Base-by-base conservation (phyloP, 1,140 invertebrate genomes). In the Pissodes strobi region DNA sequence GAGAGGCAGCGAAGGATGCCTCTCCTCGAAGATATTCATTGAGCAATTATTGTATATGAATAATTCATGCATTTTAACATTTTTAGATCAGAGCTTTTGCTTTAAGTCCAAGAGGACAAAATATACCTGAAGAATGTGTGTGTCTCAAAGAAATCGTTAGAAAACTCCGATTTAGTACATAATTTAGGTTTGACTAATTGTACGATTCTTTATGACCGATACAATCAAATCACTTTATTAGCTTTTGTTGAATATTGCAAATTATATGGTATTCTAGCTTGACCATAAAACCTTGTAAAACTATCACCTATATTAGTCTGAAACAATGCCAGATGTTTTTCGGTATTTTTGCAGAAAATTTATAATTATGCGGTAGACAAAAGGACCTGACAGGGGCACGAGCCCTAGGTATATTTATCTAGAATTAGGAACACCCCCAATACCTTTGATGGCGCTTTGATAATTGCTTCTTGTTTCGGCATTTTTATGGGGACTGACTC, bases 281-380 rank as follows among this genome's bases (percentile, higher is more conserved):
- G n/a, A 45, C 41, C 41, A 18, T 18, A 45, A 45, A 45, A 18
- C 17, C 18, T 45, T 45, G 41, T 45, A 45, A 12, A 18, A 45
- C 17, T 21, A 45, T 18, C 41, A 45, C 18, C 41, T 8, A 39
- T 18, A 60, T 49, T 60, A 60, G 39, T 43, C n/a, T 8, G 12
- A 51, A 60, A 60, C 57, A 60, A 60, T 49, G 21, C 57, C 57
- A 60, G 43, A 60, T 60, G 57, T 49, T 22, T 18, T 49, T 30
- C 45, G 57, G 43, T 38, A 22, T 48, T 34, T 38, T 49, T 30
- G 43, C 57, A 27, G 27, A 60, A 59, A 60, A 60, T 60, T 25
- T 60, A 45, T 60, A 60, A 60, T 60, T 60, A 60, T 25, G 22
- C 48, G 48, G 25, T 51, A 51, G 43, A 21, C 9, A 18, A 18